A percentile compares a stretch with the other conserved stretches of the same genome.
phyloP scores from a whole-genome alignment of 2,888 invertebrate species.

The Megamerina dolium region DNA sequence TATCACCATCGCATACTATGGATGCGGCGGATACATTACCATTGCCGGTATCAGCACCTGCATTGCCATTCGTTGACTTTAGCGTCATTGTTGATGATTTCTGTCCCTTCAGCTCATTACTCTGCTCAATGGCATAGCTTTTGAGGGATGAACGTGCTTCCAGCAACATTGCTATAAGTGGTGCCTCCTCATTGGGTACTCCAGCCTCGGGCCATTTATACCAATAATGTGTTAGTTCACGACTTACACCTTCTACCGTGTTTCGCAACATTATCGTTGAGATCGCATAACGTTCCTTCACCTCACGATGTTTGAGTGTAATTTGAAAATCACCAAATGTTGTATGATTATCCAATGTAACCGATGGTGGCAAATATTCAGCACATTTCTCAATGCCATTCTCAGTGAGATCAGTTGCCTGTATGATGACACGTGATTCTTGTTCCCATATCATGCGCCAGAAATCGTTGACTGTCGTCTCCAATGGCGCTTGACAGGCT shows the following conservation, averaged over 20 bases:
- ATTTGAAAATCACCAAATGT: slow-evolving; percentile 84
- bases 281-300: slow-evolving; percentile 84
- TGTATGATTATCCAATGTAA: slow-evolving; percentile 82
- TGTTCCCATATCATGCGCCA: slow-evolving; percentile 98
- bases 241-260: slow-evolving; percentile 71
- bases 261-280: slow-evolving; percentile 80
- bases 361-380: slow-evolving; percentile 86
- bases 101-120: slow-evolving; percentile 36
- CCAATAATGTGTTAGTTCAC: slow-evolving; percentile 89
- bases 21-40: no score
- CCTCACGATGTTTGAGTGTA: slow-evolving; percentile 80
- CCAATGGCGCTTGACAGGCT: slow-evolving; percentile 84
- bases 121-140: slow-evolving; percentile 41
- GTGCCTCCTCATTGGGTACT: slow-evolving; percentile 75
- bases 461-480: slow-evolving; percentile 79
- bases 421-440: slow-evolving; percentile 78
- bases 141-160: slow-evolving; percentile 63
- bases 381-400: slow-evolving; percentile 85
- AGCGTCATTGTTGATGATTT: slow-evolving; percentile 30
- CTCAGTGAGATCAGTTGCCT: slow-evolving; percentile 85
- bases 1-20: no score
- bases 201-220: slow-evolving; percentile 86
- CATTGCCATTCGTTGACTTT: slow-evolving; percentile 18
- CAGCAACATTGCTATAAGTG: slow-evolving; percentile 78
- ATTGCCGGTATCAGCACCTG: slow-evolving; percentile 17